Base-by-base conservation (phyloP, 2,797 vertebrate species). In the Malurus splendens region DNA sequence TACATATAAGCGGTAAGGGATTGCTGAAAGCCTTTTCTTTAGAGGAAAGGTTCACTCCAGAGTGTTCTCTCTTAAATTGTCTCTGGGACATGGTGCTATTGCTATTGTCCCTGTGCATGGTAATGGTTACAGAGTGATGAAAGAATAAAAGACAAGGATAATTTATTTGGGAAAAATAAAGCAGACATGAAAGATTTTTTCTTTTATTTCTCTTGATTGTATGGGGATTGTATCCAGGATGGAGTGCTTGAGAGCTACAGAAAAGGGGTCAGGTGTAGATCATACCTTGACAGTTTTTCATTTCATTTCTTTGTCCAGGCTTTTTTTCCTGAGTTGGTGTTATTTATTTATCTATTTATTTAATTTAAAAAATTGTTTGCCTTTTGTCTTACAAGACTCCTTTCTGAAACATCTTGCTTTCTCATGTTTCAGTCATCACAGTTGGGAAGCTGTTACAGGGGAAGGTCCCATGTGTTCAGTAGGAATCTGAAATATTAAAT, bases 111-210 rank as follows among this genome's bases (percentile, higher is more conserved):
- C 36, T 38, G 20, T 3, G 3, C 30, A 32, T 39, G 54, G 50
- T 65, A 76, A 14, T 28, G 28, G 32, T 67, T 65, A 59, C 50
- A 44, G 41, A 74, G 41, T 61, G 55, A 25, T 82, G 45, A 62
- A 78, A 87, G 62, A 50, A 38, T 30, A 82, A 77, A 88, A 51
- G 81, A 65, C 48, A 82, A 70, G 12, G 19, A 85, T 36, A 54
- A 39, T 81, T 91, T 82, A n/a, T 91, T 75, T 77, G 73, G 32
- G 56, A 87, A 92, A 62, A 33, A 56, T 14, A 66, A 89, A 83
- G n/a, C 1, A 2, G 55, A 78, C 1, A 0, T 78, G 73, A 86
- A 75, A 83, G 56, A 45, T 39, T 14, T 55, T 9, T 50, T 48
- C 6, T 62, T 65, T 55, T 62, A 30, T 38, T 85, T 64, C 41